Evolutionary conservation across 2,888 invertebrate genomes (phyloP).

Genomic region (Pasiphila rectangulata): DNA sequence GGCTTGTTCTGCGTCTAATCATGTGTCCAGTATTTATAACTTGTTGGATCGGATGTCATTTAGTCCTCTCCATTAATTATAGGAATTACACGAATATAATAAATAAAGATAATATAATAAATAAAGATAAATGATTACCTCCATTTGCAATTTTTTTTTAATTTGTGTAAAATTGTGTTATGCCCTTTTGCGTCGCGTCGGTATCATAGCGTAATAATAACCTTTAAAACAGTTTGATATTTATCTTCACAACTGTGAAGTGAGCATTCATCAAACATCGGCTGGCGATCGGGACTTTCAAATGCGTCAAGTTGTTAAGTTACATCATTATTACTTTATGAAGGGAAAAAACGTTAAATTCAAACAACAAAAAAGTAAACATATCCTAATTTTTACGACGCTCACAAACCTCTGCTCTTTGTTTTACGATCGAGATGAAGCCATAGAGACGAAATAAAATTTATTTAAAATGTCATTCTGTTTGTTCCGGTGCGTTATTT

Average conservation of each 20-base stretch:
- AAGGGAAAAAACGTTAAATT: slow-evolving; percentile 25
- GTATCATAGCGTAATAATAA: too few relatives aligned
- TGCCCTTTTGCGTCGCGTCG: too few relatives aligned
- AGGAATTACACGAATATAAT: too few relatives aligned
- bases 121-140: too few relatives aligned
- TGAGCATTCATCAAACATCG: too few relatives aligned
- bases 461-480: slow-evolving; percentile 24
- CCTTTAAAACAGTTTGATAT: too few relatives aligned
- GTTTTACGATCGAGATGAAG: slow-evolving; percentile 37
- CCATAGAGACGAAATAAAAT: slow-evolving; percentile 26
- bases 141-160: too few relatives aligned
- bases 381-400: slow-evolving; percentile 35
- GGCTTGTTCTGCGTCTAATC: slow-evolving; percentile 3
- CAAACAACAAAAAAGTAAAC: slow-evolving; percentile 31
- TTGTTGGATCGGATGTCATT: neutral
- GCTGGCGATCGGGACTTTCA: too few relatives aligned
- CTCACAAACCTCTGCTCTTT: slow-evolving; percentile 34
- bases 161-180: too few relatives aligned
- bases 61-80: neutral
- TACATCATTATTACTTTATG: slow-evolving; percentile 26
- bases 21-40: slow-evolving; percentile 7
- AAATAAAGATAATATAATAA: too few relatives aligned
- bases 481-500: slow-evolving; percentile 7
- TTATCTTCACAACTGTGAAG: too few relatives aligned
- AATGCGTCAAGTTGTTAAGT: slow-evolving; percentile 19